phyloP scores from a whole-genome alignment of 2,113 vertebrate genomes.

The Pandion haliaetus region DNA sequence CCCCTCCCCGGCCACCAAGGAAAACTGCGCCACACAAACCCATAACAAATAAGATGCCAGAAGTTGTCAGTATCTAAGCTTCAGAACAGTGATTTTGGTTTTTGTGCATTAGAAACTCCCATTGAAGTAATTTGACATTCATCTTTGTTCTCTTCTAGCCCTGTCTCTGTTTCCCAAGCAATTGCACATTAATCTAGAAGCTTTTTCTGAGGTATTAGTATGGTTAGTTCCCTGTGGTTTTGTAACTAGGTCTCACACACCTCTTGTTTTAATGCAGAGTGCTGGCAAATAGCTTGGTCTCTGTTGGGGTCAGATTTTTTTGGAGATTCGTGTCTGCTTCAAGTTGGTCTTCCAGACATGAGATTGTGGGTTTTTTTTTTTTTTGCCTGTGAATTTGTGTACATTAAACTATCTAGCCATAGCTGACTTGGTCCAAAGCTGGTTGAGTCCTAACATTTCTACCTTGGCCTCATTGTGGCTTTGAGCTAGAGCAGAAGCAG shows the following conservation, averaged over 20 bases:
- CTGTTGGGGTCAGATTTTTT: neutral
- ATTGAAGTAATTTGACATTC: neutral
- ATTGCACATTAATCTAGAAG: neutral
- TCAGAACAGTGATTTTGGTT: neutral
- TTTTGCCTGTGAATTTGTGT: neutral
- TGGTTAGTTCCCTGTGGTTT: neutral
- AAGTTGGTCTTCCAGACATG: neutral
- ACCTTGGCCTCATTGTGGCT: accelerated
- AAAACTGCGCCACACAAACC: too few relatives aligned
- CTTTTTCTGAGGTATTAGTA: neutral
- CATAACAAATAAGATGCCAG: neutral
- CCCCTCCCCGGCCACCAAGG: too few relatives aligned
- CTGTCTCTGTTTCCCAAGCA: neutral
- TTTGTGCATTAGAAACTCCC: neutral
- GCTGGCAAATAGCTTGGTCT: neutral
- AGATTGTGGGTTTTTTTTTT: neutral
- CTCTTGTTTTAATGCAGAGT: neutral
- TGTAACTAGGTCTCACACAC: neutral
- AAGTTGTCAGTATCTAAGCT: neutral
- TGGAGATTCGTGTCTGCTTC: neutral
- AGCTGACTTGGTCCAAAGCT: neutral
- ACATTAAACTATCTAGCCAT: neutral
- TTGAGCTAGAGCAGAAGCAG: neutral
- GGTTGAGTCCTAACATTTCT: neutral
- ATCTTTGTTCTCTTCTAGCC: neutral